Evolutionary conservation across 37 sponge, comb jelly and placozoan genomes (phyloP).

Genomic region (Aphrocallistes beatrix): DNA sequence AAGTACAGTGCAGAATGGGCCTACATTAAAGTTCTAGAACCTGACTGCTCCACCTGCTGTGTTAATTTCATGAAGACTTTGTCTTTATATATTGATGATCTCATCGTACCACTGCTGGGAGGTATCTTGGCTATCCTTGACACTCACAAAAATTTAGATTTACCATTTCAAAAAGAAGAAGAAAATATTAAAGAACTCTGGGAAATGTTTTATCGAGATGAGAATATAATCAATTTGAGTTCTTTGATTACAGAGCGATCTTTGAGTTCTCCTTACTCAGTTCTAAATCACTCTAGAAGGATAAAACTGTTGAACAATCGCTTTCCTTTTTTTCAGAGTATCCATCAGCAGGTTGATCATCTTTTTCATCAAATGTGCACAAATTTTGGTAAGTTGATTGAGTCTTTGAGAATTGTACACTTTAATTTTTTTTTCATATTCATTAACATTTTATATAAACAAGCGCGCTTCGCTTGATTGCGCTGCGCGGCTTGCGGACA

Average conservation of each 20-base stretch:
- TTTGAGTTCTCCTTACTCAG: not conserved
- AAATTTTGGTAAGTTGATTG: not conserved
- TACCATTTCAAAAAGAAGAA: not conserved
- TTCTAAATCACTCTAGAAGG: not conserved
- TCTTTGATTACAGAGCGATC: not conserved
- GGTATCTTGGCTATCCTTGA: not conserved
- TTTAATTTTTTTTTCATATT: no score
- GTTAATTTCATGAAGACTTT: not conserved
- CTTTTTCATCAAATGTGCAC: not conserved
- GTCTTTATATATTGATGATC: not conserved
- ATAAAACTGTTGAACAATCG: not conserved
- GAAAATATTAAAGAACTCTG: not conserved
- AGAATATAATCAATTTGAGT: not conserved
- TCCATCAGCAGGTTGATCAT: not conserved
- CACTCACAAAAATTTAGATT: not conserved
- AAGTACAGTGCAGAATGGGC: not conserved
- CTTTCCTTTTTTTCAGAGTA: not conserved
- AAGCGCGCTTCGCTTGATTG: no score
- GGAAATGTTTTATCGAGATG: not conserved
- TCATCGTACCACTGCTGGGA: not conserved
- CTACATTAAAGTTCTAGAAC: not conserved
- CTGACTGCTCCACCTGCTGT: not conserved
- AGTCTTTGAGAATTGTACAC: not conserved
- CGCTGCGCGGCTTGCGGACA: no score
- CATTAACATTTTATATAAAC: no score